Percentiles rank a stretch among this genome's conserved stretches.
These are phyloP conservation scores for Iguana delicatissima DNA, from an alignment of 2,797 vertebrate genomes.

Conservation along the genomic window DNA sequence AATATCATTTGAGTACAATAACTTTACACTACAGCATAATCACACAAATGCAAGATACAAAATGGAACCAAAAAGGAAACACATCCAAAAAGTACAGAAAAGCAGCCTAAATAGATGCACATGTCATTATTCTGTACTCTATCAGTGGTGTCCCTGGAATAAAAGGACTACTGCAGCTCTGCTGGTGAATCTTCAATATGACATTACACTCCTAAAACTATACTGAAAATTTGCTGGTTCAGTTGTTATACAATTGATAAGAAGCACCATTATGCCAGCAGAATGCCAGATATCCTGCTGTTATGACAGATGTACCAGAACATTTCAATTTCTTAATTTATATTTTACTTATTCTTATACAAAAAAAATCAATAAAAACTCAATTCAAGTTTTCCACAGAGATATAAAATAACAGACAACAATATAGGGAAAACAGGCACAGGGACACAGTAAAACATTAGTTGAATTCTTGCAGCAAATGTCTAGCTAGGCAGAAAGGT, in stretches of 20 bases:
- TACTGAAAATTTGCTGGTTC: not conserved
- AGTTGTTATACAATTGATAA: not conserved
- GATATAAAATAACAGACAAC: not conserved
- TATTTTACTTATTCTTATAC: not conserved
- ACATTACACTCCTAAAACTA: not conserved
- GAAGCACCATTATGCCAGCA: not conserved
- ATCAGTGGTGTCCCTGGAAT: not conserved
- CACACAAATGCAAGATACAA: constrained; percentile 20
- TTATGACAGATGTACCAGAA: not conserved
- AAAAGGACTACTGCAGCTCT: no score
- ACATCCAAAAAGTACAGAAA: not conserved
- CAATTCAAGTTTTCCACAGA: not conserved
- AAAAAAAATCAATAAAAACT: no score
- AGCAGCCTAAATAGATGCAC: not conserved
- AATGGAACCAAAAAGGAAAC: not conserved
- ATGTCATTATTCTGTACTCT: no score
- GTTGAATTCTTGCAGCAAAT: not conserved
- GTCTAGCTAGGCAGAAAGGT: not conserved
- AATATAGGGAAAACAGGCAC: not conserved
- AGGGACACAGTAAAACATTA: not conserved
- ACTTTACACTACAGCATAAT: not conserved
- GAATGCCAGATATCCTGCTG: not conserved
- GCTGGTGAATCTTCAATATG: no score
- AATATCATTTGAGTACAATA: not conserved
- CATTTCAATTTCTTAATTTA: no score